These are phyloP conservation scores for Limnephilus marmoratus DNA, from an alignment of 2,888 invertebrate species.

Conservation along the genomic window DNA sequence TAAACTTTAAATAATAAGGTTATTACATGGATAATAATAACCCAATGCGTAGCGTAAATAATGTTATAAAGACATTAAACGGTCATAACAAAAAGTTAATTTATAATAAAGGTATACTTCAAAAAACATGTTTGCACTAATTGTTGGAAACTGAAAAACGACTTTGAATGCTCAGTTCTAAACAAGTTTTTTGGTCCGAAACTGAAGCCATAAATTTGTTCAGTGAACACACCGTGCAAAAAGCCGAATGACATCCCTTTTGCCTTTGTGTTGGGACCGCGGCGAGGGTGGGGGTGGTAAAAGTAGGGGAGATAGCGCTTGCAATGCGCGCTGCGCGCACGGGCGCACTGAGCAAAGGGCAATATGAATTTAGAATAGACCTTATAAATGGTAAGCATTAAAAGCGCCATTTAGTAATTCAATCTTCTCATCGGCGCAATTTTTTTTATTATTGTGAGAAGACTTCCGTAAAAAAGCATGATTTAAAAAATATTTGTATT, in stretches of 20 bases:
- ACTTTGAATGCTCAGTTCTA: background rate
- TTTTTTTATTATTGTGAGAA: no score
- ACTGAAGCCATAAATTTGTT: conserved; percentile 15
- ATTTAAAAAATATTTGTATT: no score
- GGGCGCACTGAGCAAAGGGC: background rate
- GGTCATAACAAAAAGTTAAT: no score
- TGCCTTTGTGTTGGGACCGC: background rate
- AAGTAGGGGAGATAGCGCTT: background rate
- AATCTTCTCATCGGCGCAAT: no score
- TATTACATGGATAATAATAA: no score
- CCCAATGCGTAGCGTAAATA: no score
- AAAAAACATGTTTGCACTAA: no score
- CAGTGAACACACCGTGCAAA: background rate
- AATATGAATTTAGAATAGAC: background rate
- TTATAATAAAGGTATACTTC: no score
- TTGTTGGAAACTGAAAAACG: background rate
- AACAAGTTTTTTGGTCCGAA: background rate
- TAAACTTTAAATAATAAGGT: no score
- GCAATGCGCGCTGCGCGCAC: background rate
- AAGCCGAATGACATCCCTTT: conserved; percentile 13
- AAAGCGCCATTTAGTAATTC: background rate
- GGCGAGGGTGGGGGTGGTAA: background rate
- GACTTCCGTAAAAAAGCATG: no score
- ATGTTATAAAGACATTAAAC: no score
- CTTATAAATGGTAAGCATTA: background rate